phyloP scores from a whole-genome alignment of 1,140 invertebrate genomes.

The Listronotus bonariensis region DNA sequence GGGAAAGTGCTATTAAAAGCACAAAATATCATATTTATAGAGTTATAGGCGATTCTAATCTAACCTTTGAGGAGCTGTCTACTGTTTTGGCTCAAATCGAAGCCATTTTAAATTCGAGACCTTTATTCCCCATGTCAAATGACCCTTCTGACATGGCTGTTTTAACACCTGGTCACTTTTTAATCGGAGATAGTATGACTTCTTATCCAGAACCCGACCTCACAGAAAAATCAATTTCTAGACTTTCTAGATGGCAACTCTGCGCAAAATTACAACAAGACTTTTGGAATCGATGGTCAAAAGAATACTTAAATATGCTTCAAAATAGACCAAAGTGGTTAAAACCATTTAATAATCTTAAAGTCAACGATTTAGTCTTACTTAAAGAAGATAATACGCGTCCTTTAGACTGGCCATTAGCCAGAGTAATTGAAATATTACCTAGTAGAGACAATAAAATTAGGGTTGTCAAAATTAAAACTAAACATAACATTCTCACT shows the following conservation, averaged over 20 bases:
- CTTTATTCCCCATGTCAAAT: slow-evolving; percentile 12
- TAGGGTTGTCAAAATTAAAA: slow-evolving; percentile 12
- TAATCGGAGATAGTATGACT: background rate
- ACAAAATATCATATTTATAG: slow-evolving; percentile 39
- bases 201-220: background rate
- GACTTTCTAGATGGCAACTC: background rate
- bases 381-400: slow-evolving; percentile 40
- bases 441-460: slow-evolving; percentile 34
- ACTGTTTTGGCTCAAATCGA: slow-evolving; percentile 49
- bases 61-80: slow-evolving; percentile 42
- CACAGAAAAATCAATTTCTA: background rate
- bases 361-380: slow-evolving; percentile 29
- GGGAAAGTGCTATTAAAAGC: slow-evolving; percentile 42
- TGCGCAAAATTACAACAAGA: too few relatives aligned
- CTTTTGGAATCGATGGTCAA: too few relatives aligned
- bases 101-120: slow-evolving; percentile 51
- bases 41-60: slow-evolving; percentile 25
- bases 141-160: too few relatives aligned
- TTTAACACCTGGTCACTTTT: slow-evolving; percentile 1
- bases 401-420: slow-evolving; percentile 41
- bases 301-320: too few relatives aligned
- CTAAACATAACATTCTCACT: background rate
- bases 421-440: slow-evolving; percentile 26
- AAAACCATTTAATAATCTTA: background rate
- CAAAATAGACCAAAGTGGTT: too few relatives aligned